Evolutionary conservation across 2,797 vertebrate genomes (phyloP).

Genomic region (Xyrichtys novacula): DNA sequence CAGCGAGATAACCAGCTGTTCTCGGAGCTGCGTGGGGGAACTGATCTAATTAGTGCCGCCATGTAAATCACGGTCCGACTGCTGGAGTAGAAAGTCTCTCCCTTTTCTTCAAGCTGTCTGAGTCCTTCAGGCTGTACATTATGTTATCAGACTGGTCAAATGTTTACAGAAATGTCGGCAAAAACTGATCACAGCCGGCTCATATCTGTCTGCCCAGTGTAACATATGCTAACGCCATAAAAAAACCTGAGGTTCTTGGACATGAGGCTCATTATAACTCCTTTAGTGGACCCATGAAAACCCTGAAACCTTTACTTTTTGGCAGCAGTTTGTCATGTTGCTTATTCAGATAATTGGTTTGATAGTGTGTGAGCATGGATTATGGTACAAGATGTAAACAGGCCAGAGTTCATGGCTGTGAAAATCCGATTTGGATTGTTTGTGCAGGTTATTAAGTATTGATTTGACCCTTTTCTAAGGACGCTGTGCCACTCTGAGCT

Average conservation of each 20-base stretch:
- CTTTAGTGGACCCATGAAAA: neutral
- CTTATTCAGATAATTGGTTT: too few relatives aligned
- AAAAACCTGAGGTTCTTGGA: neutral
- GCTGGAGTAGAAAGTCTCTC: conserved; percentile 1
- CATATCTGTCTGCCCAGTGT: neutral
- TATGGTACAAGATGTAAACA: too few relatives aligned
- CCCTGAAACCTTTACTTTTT: neutral
- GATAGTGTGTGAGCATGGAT: too few relatives aligned
- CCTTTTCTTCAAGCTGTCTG: neutral
- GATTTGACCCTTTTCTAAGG: too few relatives aligned
- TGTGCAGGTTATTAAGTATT: too few relatives aligned
- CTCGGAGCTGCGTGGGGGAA: conserved; percentile 1
- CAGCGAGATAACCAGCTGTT: neutral
- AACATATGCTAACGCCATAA: neutral
- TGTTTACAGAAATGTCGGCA: neutral
- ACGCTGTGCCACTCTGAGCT: too few relatives aligned
- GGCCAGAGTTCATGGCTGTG: too few relatives aligned
- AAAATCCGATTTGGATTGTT: too few relatives aligned
- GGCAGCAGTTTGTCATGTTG: too few relatives aligned
- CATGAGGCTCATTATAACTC: neutral
- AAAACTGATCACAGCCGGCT: neutral
- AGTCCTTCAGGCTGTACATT: neutral
- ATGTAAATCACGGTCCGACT: conserved; percentile 5
- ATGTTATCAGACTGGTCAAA: neutral
- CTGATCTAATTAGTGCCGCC: conserved; percentile 4